These are phyloP conservation scores for Siderastrea siderea DNA, from an alignment of 92 coral and sea anemone genomes.

Conservation along the genomic window DNA sequence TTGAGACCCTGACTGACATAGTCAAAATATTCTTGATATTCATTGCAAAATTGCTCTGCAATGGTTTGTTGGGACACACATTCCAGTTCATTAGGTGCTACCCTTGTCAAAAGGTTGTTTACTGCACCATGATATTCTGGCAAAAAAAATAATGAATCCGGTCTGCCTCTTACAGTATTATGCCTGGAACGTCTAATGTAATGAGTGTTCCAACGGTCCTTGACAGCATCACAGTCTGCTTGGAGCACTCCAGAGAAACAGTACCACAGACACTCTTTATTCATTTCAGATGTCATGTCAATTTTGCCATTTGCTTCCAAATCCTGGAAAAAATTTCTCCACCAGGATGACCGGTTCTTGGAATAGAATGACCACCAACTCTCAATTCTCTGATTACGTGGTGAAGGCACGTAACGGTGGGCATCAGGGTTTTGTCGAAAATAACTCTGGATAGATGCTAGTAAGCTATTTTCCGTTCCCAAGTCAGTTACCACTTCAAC, in stretches of 20 bases:
- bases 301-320: slow-evolving; percentile 59
- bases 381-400: slow-evolving; percentile 74
- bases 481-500: slow-evolving; percentile 71
- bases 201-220: slow-evolving; percentile 58
- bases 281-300: slow-evolving; percentile 49
- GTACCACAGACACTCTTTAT: slow-evolving; percentile 55
- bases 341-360: slow-evolving; percentile 58
- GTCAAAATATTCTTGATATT: slow-evolving; percentile 56
- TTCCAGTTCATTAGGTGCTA: slow-evolving; percentile 42
- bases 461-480: slow-evolving; percentile 80
- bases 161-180: slow-evolving; percentile 43
- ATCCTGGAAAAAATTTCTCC: slow-evolving; percentile 72
- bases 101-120: slow-evolving; percentile 33
- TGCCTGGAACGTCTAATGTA: slow-evolving; percentile 44
- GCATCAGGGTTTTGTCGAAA: slow-evolving; percentile 75
- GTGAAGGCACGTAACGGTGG: slow-evolving; percentile 73
- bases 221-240: slow-evolving; percentile 35
- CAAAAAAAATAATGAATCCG: slow-evolving; percentile 49
- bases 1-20: slow-evolving; percentile 54
- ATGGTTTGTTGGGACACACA: slow-evolving; percentile 50
- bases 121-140: slow-evolving; percentile 52
- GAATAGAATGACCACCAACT: slow-evolving; percentile 80
- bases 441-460: slow-evolving; percentile 68
- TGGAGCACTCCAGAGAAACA: slow-evolving; percentile 39
- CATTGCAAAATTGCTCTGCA: slow-evolving; percentile 18